Base-by-base conservation (phyloP, 92 coral and sea anemone genomes). In the Bergia sp. region DNA sequence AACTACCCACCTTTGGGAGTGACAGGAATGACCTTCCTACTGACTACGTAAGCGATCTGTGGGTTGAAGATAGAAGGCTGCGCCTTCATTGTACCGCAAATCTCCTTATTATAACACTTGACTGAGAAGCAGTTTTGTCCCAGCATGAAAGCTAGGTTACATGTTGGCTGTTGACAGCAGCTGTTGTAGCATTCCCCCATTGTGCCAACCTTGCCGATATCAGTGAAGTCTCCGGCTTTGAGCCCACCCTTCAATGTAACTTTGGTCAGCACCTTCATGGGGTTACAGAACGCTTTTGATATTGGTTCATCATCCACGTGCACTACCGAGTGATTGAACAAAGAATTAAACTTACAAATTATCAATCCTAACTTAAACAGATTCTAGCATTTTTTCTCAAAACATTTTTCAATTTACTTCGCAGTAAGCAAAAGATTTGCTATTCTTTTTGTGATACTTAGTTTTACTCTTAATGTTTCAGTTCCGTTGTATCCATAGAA, bases 121-220 rank as follows among this genome's bases (percentile, higher is more conserved):
- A 97, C 99, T 5, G 95, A 94, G 91, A 97, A 97, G 38, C 99
- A 97, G 89, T 97, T 97, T 80, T 97, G 99, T 11, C 99, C 99
- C 75, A 97, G 81, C 98, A 97, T 97, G 78, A 97, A 97, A 45
- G 98, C 99, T 64, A 97, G 92, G 90, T 97, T 92, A 86, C 99
- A 97, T 21, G 95, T 92, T 39, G 92, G 83, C 55, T 93, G 98
- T 77, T 94, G 92, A 37, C 99, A 97, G 82, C 99, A 97, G 73
- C 92, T 90, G 82, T 93, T 94, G 89, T 97, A 97, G 69, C 99
- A 97, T 82, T 97, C 99, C n/a, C 92, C 92, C 43, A 97, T 92
- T 61, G 93, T 94, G 37, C 98, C 98, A 43, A 96, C 99, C 89
- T 97, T 97, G 1, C 99, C 99, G 20, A 97, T 96, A 84, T 97